Evolutionary conservation across 2,888 invertebrate species (phyloP).

Genomic region (Taenaris catops): DNA sequence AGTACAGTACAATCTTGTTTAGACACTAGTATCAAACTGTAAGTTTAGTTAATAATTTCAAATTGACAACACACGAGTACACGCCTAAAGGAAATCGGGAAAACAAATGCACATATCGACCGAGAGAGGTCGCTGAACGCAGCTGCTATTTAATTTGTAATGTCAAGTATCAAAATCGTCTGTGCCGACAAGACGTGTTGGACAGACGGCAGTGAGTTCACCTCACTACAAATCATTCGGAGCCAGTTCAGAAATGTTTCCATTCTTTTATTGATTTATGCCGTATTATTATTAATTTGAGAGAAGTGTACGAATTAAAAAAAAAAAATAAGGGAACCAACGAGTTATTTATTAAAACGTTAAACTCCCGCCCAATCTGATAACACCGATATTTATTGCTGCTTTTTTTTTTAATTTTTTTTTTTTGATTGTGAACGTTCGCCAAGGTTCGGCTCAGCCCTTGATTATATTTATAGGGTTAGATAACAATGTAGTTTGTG

Average conservation of each 20-base stretch:
- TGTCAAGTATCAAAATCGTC: slow-evolving; percentile 47
- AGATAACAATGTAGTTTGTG: slow-evolving; percentile 19
- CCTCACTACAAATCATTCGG: slow-evolving; percentile 78
- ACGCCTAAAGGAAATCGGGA: no score
- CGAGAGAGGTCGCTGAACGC: no score
- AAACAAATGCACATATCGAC: no score
- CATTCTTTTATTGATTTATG: slow-evolving; percentile 78
- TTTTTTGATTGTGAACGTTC: slow-evolving; percentile 24
- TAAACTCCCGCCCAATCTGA: slow-evolving; percentile 64
- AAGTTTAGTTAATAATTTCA: no score
- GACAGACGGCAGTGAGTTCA: slow-evolving; percentile 55
- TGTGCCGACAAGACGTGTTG: slow-evolving; percentile 17
- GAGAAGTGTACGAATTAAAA: no score
- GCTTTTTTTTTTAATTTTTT: slow-evolving; percentile 34
- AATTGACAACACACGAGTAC: no score
- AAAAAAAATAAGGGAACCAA: slow-evolving; percentile 39
- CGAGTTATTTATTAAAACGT: slow-evolving; percentile 66
- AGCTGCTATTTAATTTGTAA: no score
- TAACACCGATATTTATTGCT: slow-evolving; percentile 56
- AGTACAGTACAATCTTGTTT: no score
- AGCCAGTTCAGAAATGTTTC: slow-evolving; percentile 64
- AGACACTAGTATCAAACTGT: no score
- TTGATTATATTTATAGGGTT: slow-evolving; percentile 18
- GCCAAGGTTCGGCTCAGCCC: slow-evolving; percentile 9
- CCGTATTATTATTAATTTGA: slow-evolving; percentile 74